Base-by-base conservation (phyloP, 2,113 vertebrate genomes). In the Dascyllus trimaculatus region DNA sequence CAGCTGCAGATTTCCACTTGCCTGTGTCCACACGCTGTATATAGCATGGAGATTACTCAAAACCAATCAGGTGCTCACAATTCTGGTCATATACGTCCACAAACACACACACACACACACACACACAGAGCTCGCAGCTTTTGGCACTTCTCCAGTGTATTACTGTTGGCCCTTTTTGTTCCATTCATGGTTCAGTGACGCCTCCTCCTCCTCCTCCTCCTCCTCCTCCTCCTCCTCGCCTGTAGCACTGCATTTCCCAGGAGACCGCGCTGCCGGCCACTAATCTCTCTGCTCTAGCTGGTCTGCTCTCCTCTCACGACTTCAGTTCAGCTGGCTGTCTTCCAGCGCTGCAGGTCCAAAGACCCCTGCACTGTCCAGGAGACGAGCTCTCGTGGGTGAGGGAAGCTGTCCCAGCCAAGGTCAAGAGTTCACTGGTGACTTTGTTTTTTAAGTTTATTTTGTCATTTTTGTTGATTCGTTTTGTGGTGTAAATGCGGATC, bases 241-340 rank as follows among this genome's bases (percentile, higher is more conserved):
- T 24, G 25, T 45, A 73, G 65, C 72, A 69, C 81, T 85, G 71
- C 62, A 65, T 80, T 78, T 88, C 87, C 89, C 85, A 82, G 22
- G 79, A 87, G 82, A 45, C 84, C 24, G 1, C 11, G 40, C 66
- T 65, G 61, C 45, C 19, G 48, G 85, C n/a, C 38, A 71, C 67
- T 88, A 56, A 79, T 75, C 57, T 69, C n/a, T 70, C 21, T 9
- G 22, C 51, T 56, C 53, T 61, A 13, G 75, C 62, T 67, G 26
- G 49, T 70, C 58, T 77, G 25, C 62, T 73, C 57, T 66, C 58
- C 29, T 7, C 57, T 68, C 69, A 66, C 14, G 11, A 32, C 67
- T 58, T 43, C 2, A 24, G 32, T 32, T 61, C 46, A 46, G 49
- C 54, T 71, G 62, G 45, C 63, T 65, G 49, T 35, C 70, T 56